Percentiles rank a stretch among this genome's conserved stretches.
phyloP scores from a whole-genome alignment of 2,113 vertebrate species.

The Rhinoptilus africanus region DNA sequence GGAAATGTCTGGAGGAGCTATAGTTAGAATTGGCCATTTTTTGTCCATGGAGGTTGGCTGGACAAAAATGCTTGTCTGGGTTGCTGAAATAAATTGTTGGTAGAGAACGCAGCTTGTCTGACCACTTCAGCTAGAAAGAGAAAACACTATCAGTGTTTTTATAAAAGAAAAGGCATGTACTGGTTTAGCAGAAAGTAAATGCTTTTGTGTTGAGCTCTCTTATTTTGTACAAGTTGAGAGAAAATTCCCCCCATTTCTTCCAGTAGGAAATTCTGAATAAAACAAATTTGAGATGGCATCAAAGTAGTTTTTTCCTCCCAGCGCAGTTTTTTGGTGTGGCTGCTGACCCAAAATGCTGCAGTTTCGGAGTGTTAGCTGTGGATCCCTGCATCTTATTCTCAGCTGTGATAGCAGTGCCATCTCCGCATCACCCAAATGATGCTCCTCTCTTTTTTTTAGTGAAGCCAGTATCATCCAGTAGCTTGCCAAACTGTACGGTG shows the following conservation, averaged over 20 bases:
- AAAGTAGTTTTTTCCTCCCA: background rate
- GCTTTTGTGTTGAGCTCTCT: background rate
- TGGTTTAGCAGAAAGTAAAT: background rate
- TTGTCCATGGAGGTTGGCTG: background rate
- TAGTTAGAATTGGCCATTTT: background rate
- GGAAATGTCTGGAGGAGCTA: background rate
- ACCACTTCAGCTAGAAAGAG: background rate
- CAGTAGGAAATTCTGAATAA: background rate
- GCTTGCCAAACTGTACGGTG: background rate
- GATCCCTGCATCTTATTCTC: background rate
- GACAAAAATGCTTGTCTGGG: background rate
- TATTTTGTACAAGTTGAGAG: background rate
- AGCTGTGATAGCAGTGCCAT: background rate
- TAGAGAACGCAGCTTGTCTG: background rate
- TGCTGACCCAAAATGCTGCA: accelerated
- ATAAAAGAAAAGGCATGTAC: background rate
- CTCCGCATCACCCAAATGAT: background rate
- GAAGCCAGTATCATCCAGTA: background rate
- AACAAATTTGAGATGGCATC: background rate
- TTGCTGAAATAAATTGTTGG: background rate
- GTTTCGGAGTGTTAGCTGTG: accelerated
- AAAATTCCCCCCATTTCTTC: background rate
- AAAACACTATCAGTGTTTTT: background rate
- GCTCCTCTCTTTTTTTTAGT: background rate
- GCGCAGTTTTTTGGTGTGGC: background rate